Evolutionary conservation across 2,113 vertebrate genomes (phyloP).

Genomic region (Shinisaurus crocodilurus): DNA sequence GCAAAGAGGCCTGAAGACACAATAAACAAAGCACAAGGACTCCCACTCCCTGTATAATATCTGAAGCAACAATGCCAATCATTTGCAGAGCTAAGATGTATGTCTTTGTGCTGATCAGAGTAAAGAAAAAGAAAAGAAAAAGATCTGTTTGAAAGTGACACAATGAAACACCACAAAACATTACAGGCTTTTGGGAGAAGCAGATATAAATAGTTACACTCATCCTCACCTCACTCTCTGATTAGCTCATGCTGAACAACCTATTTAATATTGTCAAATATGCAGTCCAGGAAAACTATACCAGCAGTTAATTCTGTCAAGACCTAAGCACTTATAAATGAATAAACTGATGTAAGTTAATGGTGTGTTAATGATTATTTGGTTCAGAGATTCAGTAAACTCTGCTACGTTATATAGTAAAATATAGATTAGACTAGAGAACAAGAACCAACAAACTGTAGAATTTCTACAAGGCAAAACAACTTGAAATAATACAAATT

Average conservation of each 20-base stretch:
- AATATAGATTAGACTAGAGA: slow-evolving; percentile 6
- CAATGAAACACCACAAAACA: background rate
- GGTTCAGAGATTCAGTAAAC: background rate
- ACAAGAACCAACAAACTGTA: background rate
- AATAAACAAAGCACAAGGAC: background rate
- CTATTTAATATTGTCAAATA: background rate
- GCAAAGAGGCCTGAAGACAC: slow-evolving; percentile 19
- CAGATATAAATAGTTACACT: background rate
- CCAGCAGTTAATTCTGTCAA: background rate
- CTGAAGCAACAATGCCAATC: background rate
- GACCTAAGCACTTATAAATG: background rate
- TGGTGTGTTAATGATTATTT: background rate
- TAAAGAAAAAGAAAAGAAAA: background rate
- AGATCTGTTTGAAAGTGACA: background rate
- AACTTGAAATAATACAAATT: background rate
- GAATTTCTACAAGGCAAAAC: background rate
- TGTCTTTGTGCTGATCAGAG: background rate
- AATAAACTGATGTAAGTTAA: background rate
- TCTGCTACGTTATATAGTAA: background rate
- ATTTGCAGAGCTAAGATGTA: background rate
- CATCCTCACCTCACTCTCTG: background rate
- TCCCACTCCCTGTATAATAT: background rate
- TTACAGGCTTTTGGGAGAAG: background rate
- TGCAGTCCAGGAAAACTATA: background rate
- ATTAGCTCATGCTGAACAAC: background rate